phyloP scores from a whole-genome alignment of 64 coral and sea anemone genomes.

The Actinia tenebrosa region DNA sequence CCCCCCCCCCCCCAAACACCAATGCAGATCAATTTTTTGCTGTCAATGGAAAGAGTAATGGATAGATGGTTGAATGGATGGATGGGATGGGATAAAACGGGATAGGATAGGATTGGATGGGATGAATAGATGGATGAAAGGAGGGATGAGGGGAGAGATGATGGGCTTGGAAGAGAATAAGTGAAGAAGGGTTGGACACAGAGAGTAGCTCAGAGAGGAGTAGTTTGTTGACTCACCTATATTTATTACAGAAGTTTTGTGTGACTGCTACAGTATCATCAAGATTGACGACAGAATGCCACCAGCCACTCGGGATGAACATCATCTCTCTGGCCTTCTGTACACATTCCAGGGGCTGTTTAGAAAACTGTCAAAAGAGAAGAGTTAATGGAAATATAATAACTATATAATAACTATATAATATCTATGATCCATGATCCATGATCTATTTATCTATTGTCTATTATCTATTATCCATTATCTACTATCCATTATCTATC shows the following conservation, averaged over 20 bases:
- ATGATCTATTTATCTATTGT: too few species aligned
- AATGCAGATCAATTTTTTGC: too few species aligned
- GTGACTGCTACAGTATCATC: slow-evolving; percentile 74
- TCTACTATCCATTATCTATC: too few species aligned
- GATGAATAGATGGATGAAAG: background rate
- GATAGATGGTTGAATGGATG: too few species aligned
- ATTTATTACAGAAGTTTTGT: slow-evolving; percentile 82
- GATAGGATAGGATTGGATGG: too few species aligned
- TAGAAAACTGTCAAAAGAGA: background rate
- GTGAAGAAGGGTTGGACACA: background rate
- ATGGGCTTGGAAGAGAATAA: background rate
- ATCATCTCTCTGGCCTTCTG: slow-evolving; percentile 72
- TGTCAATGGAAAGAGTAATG: too few species aligned
- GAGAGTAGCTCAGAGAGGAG: background rate
- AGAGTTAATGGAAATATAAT: background rate
- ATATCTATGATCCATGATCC: too few species aligned
- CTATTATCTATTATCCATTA: background rate
- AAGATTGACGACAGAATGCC: slow-evolving; percentile 75
- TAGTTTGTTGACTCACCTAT: slow-evolving; percentile 43
- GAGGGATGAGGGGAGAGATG: background rate
- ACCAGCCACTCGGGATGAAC: slow-evolving; percentile 84
- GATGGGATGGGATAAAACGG: too few species aligned
- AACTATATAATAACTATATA: background rate
- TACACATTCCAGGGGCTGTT: slow-evolving; percentile 64
- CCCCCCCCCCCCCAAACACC: too few species aligned